Evolutionary conservation across 2,888 invertebrate species (phyloP), one percentile per base, ranked within the genome.

Genomic region (Dicyrtoma fusca): DNA sequence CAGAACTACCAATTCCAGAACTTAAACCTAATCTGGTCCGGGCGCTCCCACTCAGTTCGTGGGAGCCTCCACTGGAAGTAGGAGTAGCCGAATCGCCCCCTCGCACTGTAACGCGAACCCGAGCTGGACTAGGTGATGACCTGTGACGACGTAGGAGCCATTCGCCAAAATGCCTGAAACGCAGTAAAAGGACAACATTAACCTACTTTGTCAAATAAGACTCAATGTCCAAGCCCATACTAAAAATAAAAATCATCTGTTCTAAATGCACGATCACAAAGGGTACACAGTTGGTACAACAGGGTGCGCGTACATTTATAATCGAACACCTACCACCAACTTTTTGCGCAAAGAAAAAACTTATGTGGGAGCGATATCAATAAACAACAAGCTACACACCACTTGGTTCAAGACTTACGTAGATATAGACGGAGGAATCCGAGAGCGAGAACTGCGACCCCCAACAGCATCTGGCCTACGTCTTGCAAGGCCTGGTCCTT

Each of bases 21-120:
- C 21, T 26, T n/a, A 53, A 11, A n/a, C 26, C 53, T 53, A 3
- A 73, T 61, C 76, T 59, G 1, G 78, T 76, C 55, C 76, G 44
- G 8, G 77, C 77, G 74, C 76, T 77, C 13, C 77, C 77, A 23
- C 71, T 47, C 10, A 76, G 44, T 25, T 74, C 75, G 21, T 45
- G 17, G 25, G 70, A 51, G 23, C 62, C 55, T 21, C 63, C 49
- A 44, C 17, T 64, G 23, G 72, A 47, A 61, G 70, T 25, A 53
- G 65, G 25, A 23, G 65, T 13, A 44, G 13, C 44, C 10, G 21
- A 14, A 5, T 34, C 65, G 1, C 65, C 49, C 13, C 65, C 49
- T 8, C 65, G 49, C n/a, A 65, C 49, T 14, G 65, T 65, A 14
- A 65, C 65, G 13, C 68, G 21, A 3, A 55, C 25, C 23, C 68